These are phyloP conservation scores for Gryon sp. DNA, from an alignment of 1,140 invertebrate genomes.

Conservation along the genomic window DNA sequence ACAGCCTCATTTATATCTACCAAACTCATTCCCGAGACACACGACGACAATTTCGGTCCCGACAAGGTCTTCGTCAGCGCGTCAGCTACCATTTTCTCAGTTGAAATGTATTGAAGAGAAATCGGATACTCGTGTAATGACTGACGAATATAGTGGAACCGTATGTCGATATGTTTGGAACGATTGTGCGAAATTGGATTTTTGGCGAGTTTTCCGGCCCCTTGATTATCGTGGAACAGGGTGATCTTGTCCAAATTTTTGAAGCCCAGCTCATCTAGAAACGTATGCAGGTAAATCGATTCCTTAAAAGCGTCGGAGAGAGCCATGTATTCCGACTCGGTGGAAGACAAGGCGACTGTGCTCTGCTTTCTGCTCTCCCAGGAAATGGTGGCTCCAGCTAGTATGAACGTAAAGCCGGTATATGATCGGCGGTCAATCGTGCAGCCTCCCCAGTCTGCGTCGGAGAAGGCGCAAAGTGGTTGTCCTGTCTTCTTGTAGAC, in stretches of 20 bases:
- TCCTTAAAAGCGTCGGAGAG: slow-evolving; percentile 14
- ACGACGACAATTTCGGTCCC: not conserved
- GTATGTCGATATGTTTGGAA: slow-evolving; percentile 67
- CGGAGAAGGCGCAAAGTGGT: not conserved
- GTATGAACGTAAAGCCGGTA: slow-evolving; percentile 9
- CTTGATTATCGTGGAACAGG: slow-evolving; percentile 45
- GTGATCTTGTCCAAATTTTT: not conserved
- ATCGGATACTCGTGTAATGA: slow-evolving; percentile 24
- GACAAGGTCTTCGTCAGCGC: not conserved
- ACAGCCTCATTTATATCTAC: too few species aligned
- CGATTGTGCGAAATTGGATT: slow-evolving; percentile 48
- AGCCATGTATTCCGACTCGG: slow-evolving; percentile 25
- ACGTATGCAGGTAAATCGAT: slow-evolving; percentile 1
- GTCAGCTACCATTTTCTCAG: slow-evolving; percentile 13
- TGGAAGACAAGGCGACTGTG: slow-evolving; percentile 13
- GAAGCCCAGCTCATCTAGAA: slow-evolving; percentile 12
- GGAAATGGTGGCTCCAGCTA: not conserved
- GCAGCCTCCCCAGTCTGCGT: slow-evolving; percentile 23
- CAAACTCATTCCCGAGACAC: too few species aligned
- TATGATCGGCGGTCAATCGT: slow-evolving; percentile 11
- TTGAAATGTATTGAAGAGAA: slow-evolving; percentile 23
- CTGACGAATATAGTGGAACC: slow-evolving; percentile 64
- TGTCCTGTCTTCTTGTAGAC: not conserved
- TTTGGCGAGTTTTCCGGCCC: slow-evolving; percentile 33
- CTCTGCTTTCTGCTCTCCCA: slow-evolving; percentile 19